phyloP scores from a whole-genome alignment of 2,888 invertebrate genomes.

The Argynnis bischoffii region DNA sequence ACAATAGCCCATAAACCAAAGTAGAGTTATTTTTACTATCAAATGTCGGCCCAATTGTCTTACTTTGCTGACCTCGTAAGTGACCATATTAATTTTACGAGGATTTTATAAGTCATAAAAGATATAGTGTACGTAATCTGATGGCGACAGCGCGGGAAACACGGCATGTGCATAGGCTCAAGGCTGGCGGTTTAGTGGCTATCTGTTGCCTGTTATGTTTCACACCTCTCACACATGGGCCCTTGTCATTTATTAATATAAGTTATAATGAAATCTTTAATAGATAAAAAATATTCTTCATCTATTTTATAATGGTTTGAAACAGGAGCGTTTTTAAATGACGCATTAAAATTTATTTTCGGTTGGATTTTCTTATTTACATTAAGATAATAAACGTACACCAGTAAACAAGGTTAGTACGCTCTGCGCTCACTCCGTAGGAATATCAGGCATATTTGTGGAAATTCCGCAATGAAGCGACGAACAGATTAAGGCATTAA shows the following conservation, averaged over 20 bases:
- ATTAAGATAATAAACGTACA: no score
- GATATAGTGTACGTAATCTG: neutral
- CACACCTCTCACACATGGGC: neutral
- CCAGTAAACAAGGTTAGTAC: no score
- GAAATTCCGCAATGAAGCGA: neutral
- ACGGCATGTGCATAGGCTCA: neutral
- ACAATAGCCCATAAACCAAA: conserved; percentile 1
- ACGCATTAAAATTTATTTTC: no score
- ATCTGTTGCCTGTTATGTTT: conserved; percentile 2
- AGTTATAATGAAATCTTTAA: no score
- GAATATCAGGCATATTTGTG: neutral
- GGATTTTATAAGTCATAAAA: conserved; percentile 17
- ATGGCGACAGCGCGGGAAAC: no score
- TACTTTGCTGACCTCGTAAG: conserved; percentile 19
- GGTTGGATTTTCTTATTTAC: no score
- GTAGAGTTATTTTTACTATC: conserved; percentile 5
- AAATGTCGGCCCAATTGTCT: conserved; percentile 2
- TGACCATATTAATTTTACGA: conserved; percentile 22
- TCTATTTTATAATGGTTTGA: no score
- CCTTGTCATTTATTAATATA: no score
- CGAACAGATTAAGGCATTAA: conserved; percentile 1
- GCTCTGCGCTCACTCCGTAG: neutral
- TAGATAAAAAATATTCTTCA: no score
- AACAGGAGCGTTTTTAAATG: no score
- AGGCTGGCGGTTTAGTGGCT: neutral